Evolutionary conservation across 2,113 vertebrate genomes (phyloP).

Genomic region (Tichodroma muraria): DNA sequence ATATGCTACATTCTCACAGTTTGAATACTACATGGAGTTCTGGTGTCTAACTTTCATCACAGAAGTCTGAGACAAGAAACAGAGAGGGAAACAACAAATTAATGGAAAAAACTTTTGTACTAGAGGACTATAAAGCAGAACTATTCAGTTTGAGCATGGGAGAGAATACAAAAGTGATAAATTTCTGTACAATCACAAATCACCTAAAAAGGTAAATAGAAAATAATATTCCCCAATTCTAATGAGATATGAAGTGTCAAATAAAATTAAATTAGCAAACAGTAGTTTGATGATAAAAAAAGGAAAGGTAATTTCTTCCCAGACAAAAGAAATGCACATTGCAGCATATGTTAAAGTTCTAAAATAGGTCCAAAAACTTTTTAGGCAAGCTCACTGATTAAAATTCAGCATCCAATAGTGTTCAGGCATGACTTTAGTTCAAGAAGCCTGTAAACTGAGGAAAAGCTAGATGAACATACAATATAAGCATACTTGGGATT

Average conservation of each 20-base stretch:
- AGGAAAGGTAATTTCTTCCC: background rate
- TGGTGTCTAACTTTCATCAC: background rate
- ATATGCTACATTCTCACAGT: background rate
- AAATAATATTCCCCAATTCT: background rate
- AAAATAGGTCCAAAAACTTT: background rate
- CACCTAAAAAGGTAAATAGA: background rate
- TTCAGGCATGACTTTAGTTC: background rate
- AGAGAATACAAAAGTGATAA: background rate
- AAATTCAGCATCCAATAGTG: background rate
- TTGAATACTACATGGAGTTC: background rate
- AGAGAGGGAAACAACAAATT: background rate
- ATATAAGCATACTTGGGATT: background rate
- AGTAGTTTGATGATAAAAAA: background rate
- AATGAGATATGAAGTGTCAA: background rate
- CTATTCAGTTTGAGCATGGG: background rate
- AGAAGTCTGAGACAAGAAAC: background rate
- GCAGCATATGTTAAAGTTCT: background rate
- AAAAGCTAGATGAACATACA: background rate
- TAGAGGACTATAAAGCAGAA: background rate
- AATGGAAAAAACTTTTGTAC: background rate
- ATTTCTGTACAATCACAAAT: background rate
- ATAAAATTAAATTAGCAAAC: background rate
- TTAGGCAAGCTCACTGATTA: background rate
- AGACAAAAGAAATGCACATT: background rate
- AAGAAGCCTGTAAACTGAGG: background rate